phyloP scores from a whole-genome alignment of 2,797 vertebrate genomes.

The Enteromius unitaeniatus region DNA sequence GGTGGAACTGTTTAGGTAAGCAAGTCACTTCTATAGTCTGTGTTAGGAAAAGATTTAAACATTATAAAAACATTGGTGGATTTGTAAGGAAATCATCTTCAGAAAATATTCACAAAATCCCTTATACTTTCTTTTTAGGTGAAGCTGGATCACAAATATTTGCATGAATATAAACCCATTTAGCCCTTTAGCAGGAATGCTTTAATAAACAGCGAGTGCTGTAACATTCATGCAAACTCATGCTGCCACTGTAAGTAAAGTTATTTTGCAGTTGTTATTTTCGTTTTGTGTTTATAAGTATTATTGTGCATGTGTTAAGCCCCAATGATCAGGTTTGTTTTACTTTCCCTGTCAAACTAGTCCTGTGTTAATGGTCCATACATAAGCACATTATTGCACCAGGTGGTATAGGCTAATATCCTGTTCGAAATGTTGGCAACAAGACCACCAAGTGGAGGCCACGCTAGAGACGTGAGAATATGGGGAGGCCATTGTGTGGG shows the following conservation, averaged over 20 bases:
- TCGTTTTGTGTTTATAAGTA: not conserved
- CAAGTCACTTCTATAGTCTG: not conserved
- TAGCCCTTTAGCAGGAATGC: not conserved
- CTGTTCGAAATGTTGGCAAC: conserved; percentile 39
- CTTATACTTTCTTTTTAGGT: too few relatives aligned
- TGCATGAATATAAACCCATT: too few relatives aligned
- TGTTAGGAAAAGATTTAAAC: not conserved
- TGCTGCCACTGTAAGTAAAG: not conserved
- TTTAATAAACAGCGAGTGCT: not conserved
- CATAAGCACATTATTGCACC: conserved; percentile 18
- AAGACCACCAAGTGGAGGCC: conserved; percentile 51
- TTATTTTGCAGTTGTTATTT: not conserved
- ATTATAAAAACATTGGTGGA: too few relatives aligned
- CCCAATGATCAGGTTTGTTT: not conserved
- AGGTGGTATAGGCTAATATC: conserved; percentile 10
- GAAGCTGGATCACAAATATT: too few relatives aligned
- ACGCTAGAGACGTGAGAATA: conserved; percentile 60
- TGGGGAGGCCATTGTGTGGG: conserved; percentile 56
- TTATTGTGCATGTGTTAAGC: not conserved
- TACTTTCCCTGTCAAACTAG: not conserved
- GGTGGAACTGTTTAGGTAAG: not conserved
- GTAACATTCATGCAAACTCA: not conserved
- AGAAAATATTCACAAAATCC: too few relatives aligned
- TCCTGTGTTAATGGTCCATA: conserved; percentile 21
- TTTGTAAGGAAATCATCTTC: too few relatives aligned